phyloP scores from a whole-genome alignment of 2,797 vertebrate species.

The Falco peregrinus region DNA sequence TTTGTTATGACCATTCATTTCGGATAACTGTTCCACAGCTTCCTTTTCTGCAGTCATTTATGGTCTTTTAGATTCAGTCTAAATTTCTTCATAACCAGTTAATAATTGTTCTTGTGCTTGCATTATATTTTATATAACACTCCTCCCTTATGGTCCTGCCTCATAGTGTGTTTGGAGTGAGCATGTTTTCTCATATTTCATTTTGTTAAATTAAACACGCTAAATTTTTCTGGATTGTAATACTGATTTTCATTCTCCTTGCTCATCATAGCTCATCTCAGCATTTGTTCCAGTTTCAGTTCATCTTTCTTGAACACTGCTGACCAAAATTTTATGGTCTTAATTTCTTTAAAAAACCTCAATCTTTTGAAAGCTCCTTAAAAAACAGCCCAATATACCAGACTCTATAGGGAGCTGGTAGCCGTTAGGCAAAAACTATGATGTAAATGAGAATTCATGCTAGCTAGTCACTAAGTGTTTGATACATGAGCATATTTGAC shows the following conservation, averaged over 20 bases:
- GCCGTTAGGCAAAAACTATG: not conserved
- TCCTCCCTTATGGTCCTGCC: not conserved
- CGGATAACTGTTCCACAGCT: not conserved
- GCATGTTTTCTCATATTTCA: fast-evolving
- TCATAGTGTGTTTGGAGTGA: not conserved
- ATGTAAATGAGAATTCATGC: not conserved
- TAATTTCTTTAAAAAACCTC: not conserved
- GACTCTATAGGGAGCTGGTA: not conserved
- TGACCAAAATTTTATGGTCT: not conserved
- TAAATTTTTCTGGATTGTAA: not conserved
- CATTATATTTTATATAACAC: not conserved
- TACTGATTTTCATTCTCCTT: not conserved
- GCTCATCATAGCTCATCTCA: not conserved
- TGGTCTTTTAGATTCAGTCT: not conserved
- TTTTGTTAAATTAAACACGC: not conserved
- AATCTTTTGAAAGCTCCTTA: not conserved
- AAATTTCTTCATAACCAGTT: not conserved
- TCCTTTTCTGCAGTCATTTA: not conserved
- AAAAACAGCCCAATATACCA: not conserved
- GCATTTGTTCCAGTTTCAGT: constrained; percentile 8
- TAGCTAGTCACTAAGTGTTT: not conserved
- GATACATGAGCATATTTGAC: not conserved
- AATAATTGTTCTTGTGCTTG: not conserved
- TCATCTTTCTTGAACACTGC: not conserved
- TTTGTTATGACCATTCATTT: not conserved